These are phyloP conservation scores for Dromiciops gliroides DNA, from an alignment of 2,113 vertebrate genomes.

Conservation along the genomic window DNA sequence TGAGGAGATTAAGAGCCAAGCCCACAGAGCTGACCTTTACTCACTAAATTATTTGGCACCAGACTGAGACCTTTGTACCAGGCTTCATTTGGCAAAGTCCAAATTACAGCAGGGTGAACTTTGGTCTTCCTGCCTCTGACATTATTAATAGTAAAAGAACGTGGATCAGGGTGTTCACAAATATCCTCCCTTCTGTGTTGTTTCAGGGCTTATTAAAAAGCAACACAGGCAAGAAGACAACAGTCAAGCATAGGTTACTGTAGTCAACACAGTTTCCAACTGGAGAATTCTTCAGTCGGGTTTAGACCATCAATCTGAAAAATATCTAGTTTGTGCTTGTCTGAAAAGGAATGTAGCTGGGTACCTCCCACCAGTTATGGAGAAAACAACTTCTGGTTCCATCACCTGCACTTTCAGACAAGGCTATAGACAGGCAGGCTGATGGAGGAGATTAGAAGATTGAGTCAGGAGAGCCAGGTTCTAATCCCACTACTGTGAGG, in stretches of 20 bases:
- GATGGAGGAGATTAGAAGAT: not conserved
- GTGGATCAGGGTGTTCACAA: not conserved
- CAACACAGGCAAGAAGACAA: constrained; percentile 50
- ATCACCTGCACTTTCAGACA: constrained; percentile 62
- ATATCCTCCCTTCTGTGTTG: constrained; percentile 31
- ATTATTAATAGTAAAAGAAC: constrained; percentile 5
- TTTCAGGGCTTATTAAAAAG: constrained; percentile 63
- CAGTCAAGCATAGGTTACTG: constrained; percentile 23
- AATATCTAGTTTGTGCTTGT: constrained; percentile 78
- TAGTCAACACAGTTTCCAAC: constrained; percentile 37
- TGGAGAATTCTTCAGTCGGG: constrained; percentile 59
- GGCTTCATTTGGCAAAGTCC: constrained; percentile 24
- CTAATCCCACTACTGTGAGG: not conserved
- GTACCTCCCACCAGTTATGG: constrained; percentile 61
- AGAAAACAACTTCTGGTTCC: constrained; percentile 65
- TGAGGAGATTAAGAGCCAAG: constrained; percentile 15
- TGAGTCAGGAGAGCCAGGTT: not conserved
- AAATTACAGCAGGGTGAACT: not conserved
- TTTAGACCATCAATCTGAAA: constrained; percentile 72
- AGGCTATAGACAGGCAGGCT: constrained; percentile 65
- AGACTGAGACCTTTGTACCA: not conserved
- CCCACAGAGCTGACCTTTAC: constrained; percentile 41
- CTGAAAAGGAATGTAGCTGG: constrained; percentile 71
- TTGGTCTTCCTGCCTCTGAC: not conserved
- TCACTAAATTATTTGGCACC: constrained; percentile 9